A percentile compares a stretch with the other conserved stretches of the same genome.
Conservation (phyloP, 2,113 vertebrate genomes). For the Podarcis muralis region DNA sequence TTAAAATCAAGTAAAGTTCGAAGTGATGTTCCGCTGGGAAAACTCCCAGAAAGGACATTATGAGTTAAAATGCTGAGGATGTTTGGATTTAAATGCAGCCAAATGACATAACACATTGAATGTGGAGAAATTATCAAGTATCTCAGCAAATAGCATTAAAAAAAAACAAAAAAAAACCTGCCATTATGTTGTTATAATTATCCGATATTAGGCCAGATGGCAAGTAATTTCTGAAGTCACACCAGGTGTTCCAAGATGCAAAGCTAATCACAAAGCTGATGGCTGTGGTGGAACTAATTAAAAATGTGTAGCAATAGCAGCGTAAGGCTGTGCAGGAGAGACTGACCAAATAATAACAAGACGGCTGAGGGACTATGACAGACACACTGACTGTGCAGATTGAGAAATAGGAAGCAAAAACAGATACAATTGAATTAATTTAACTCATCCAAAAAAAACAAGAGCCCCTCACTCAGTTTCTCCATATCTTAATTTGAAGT, state of each 20-base stretch:
- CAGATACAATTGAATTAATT: conserved; percentile 59
- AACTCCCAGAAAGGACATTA: not conserved
- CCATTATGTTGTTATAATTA: conserved; percentile 77
- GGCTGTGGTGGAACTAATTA: conserved; percentile 75
- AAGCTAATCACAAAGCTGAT: conserved; percentile 76
- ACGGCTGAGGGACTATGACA: conserved; percentile 32
- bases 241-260: conserved; percentile 76
- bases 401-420: conserved; percentile 53
- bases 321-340: conserved; percentile 28
- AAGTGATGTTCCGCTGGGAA: conserved; percentile 15
- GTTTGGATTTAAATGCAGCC: conserved; percentile 59
- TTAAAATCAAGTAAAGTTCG: conserved; percentile 44
- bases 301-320: conserved; percentile 59
- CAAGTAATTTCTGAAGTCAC: conserved; percentile 74
- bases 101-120: conserved; percentile 50
- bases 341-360: conserved; percentile 57
- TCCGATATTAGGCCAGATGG: conserved; percentile 76
- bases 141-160: conserved; percentile 64
- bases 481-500: conserved; percentile 19
- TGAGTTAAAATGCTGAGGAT: conserved; percentile 38
- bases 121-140: conserved; percentile 54
- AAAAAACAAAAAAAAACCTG: conserved; percentile 24
- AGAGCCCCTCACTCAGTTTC: conserved; percentile 39
- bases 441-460: conserved; percentile 28
- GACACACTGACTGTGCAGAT: not conserved